These are phyloP conservation scores for Pristionchus japonicus DNA, from an alignment of 2,888 invertebrate species.

Conservation along the genomic window DNA sequence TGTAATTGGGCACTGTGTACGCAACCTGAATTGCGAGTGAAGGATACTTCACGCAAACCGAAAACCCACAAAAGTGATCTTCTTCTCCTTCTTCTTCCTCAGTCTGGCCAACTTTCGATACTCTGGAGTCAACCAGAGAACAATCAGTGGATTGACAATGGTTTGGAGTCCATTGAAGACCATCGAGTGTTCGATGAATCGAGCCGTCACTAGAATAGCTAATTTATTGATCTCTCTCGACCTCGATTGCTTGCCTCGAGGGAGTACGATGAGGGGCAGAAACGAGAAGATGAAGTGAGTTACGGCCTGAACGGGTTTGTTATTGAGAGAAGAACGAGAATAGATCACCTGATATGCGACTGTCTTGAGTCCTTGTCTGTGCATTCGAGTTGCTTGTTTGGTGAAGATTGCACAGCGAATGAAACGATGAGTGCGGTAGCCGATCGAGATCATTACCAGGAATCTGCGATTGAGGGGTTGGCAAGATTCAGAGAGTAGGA, in stretches of 20 bases:
- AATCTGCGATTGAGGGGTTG: neutral
- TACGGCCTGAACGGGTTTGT: constrained; percentile 6
- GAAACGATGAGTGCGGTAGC: neutral
- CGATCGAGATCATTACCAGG: neutral
- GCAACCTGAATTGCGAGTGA: neutral
- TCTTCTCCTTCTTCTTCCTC: neutral
- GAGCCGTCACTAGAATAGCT: neutral
- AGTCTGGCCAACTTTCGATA: neutral
- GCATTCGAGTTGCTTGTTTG: neutral
- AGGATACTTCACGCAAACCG: neutral
- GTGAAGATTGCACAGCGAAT: constrained; percentile 12
- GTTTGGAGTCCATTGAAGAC: neutral
- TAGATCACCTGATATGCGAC: neutral
- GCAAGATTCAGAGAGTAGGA: neutral
- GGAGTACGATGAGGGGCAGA: neutral
- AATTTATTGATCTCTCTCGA: neutral
- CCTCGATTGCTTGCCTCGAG: neutral
- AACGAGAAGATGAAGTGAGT: neutral
- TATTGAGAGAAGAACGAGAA: neutral
- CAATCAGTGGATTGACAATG: neutral
- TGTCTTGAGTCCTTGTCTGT: neutral
- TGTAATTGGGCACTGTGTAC: neutral
- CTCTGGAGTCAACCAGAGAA: neutral
- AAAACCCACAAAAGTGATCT: neutral
- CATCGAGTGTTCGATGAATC: neutral